Evolutionary conservation across 2,113 vertebrate species (phyloP), one percentile per base, ranked within the genome.

Genomic region (Ibidorhyncha struthersii): DNA sequence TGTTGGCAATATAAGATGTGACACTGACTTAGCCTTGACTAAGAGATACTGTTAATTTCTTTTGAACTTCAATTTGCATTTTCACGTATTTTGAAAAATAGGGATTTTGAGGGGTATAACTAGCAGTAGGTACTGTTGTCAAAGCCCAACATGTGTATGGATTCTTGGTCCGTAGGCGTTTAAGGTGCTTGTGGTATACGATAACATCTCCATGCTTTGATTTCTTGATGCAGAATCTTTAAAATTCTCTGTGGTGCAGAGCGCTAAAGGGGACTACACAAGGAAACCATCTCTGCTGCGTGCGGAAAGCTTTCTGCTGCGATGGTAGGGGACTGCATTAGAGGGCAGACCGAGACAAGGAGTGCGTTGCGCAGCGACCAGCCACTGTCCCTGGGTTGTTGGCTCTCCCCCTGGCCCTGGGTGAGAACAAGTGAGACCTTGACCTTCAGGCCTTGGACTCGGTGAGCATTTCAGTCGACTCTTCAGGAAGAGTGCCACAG

Each of bases 401-500:
- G 72, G 79, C 74, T 22, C 41, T 27, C 6, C 41, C 40, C 29
- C 59, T 59, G 6, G 6, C 10, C 1, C 45, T 14, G 67, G 26
- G 23, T 41, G 52, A 27, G 43, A 49, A 17, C 27, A 27, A 49
- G 40, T 1, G 43, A 89, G 80, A 65, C 65, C 78, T 66, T 84
- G 95, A 86, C 86, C 91, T 91, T 94, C 86, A 92, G 32, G 65
- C 69, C 55, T 56, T 26, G 58, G 53, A 8, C n/a, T 40, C 1
- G 0, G 34, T 4, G 36, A 61, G 43, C 6, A 0, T 30, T 56
- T 61, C 14, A 21, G 62, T 13, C 0, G 0, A 2, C 85, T 29
- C 40, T 22, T 3, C 63, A 4, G 20, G 43, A 81, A 4, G 25
- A 49, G 53, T 23, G 73, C 38, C 14, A 6, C 0, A 1, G 38